These are phyloP conservation scores for Setophaga petechia DNA, from an alignment of 2,113 vertebrate species.

Conservation along the genomic window DNA sequence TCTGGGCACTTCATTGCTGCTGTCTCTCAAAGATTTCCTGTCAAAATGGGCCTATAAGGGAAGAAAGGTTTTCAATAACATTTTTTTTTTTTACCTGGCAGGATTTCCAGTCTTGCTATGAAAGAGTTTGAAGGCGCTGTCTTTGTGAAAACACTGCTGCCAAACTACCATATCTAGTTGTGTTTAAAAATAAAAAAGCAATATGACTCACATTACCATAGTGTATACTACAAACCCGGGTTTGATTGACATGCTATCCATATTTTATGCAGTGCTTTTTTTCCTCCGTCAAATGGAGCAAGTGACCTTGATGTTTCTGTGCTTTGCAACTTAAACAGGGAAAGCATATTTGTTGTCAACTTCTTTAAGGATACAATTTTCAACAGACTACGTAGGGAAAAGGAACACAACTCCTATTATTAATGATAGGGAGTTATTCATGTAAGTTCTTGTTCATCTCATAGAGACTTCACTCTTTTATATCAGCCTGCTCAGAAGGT, in stretches of 20 bases:
- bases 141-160: slow-evolving; percentile 74
- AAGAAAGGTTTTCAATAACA: slow-evolving; percentile 94
- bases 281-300: slow-evolving; percentile 61
- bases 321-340: slow-evolving; percentile 59
- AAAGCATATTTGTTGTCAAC: slow-evolving; percentile 59
- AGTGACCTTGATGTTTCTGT: slow-evolving; percentile 69
- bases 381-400: neutral
- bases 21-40: slow-evolving; percentile 99
- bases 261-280: slow-evolving; percentile 65
- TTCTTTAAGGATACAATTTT: slow-evolving; percentile 54
- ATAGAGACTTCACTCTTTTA: neutral
- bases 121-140: slow-evolving; percentile 81
- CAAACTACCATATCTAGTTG: slow-evolving; percentile 71
- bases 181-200: slow-evolving; percentile 76
- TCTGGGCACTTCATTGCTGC: slow-evolving; percentile 95
- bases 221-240: slow-evolving; percentile 55
- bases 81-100: slow-evolving; percentile 78
- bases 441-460: neutral
- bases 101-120: slow-evolving; percentile 82
- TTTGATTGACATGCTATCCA: slow-evolving; percentile 67
- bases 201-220: slow-evolving; percentile 70
- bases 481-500: neutral
- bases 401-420: slow-evolving; percentile 15
- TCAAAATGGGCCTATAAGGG: slow-evolving; percentile 95
- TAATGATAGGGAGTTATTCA: neutral